Base-by-base conservation (phyloP, 2,888 invertebrate genomes). In the Hemicrepidius hirtus region DNA sequence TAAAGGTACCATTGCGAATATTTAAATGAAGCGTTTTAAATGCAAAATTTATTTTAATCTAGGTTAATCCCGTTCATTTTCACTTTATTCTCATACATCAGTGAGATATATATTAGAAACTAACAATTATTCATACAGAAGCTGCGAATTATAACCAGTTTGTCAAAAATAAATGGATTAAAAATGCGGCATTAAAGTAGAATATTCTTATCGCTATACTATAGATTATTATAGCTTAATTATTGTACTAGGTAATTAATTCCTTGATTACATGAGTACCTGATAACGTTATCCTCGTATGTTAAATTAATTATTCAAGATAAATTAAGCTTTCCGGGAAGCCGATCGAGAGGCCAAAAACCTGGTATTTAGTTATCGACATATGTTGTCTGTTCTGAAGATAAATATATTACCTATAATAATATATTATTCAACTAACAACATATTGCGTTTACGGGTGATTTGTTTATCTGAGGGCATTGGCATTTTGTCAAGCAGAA, bases 61-160 rank as follows among this genome's bases (percentile, higher is more conserved):
- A 4, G 53, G n/a, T 24, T 50, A 50, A 50, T 24, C 50, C 12
- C 53, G 28, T 53, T 53, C 28, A 53, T 53, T 53, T 28, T 53
- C 53, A 28, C 28, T 53, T 53, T 4, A n/a, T 6, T 6, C 28
- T 53, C 28, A 53, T 53, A 28, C 9, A 50, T 50, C 50, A 50
- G n/a, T n/a, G 1, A 21, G 12, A 49, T 49, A 21, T 1, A 44
- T 16, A 16, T 44, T 9, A 46, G 5, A n/a, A 50, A 7, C 16
- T 18, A 16, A 16, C 10, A 1, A 7, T 10, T 12, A n/a, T 24
- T 12, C 24, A 21, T 3, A 21, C 24, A n/a, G 3, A 24, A n/a
- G 24, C 3, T 24, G 1, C 10, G 24, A 50, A n/a, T 50, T 24
- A 50, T 50, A 24, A 50, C 24, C 1, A 50, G 50, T n/a, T 41